Conservation (phyloP, 1,140 invertebrate genomes). For the Euwallacea similis region DNA sequence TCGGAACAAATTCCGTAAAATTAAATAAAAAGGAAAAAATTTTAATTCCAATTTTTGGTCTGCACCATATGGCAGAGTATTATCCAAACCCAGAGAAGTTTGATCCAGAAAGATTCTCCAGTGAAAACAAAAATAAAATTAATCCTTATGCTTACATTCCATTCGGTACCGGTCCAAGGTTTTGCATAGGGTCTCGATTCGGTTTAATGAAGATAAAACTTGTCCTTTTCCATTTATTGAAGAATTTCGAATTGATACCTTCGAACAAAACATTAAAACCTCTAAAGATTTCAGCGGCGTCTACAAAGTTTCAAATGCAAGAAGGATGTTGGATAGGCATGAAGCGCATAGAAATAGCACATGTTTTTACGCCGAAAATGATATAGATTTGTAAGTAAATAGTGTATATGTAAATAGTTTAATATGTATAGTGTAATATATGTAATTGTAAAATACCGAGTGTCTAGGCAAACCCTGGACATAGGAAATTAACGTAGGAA, state of each 20-base stretch:
- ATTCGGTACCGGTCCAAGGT: slow-evolving; percentile 45
- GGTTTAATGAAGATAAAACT: slow-evolving; percentile 41
- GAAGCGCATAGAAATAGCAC: not conserved
- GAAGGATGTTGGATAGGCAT: slow-evolving; percentile 49
- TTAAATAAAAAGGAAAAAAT: slow-evolving; percentile 16
- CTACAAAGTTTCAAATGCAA: slow-evolving; percentile 31
- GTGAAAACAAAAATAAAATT: slow-evolving; percentile 48
- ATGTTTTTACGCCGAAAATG: too few species aligned
- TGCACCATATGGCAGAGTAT: slow-evolving; percentile 57
- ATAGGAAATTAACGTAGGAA: too few species aligned
- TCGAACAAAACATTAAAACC: slow-evolving; percentile 43
- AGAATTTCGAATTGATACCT: slow-evolving; percentile 41
- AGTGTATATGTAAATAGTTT: too few species aligned
- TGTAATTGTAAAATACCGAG: too few species aligned
- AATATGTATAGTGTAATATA: too few species aligned
- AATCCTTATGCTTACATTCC: slow-evolving; percentile 14
- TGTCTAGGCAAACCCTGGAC: too few species aligned
- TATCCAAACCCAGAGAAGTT: slow-evolving; percentile 57
- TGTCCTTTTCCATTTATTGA: slow-evolving; percentile 46
- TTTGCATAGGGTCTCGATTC: slow-evolving; percentile 39
- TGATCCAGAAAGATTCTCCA: slow-evolving; percentile 55
- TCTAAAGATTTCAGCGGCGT: slow-evolving; percentile 17
- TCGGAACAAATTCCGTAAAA: slow-evolving; percentile 20
- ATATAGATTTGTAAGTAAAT: too few species aligned
- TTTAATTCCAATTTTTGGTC: slow-evolving; percentile 57